These are phyloP conservation scores for Ochropleura leucogaster DNA, from an alignment of 2,888 invertebrate genomes.

Conservation along the genomic window DNA sequence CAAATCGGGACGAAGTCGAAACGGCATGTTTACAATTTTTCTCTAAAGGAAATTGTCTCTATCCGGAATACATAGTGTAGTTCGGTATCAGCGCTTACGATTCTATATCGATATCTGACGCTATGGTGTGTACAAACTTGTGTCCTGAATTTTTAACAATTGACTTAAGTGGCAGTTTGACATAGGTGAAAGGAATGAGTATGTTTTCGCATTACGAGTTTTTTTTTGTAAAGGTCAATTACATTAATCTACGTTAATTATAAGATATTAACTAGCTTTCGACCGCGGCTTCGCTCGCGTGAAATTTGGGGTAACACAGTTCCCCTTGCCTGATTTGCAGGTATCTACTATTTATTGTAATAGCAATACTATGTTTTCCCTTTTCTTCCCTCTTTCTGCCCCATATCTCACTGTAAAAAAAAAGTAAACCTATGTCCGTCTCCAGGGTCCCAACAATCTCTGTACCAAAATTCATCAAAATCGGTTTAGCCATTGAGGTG, in stretches of 20 bases:
- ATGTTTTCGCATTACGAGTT: neutral
- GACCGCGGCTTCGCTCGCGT: too few relatives aligned
- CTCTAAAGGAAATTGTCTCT: conserved; percentile 53
- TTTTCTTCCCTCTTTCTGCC: too few relatives aligned
- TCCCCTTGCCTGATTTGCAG: too few relatives aligned
- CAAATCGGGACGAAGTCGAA: conserved; percentile 55
- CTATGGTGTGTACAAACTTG: conserved; percentile 6
- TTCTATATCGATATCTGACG: conserved; percentile 23
- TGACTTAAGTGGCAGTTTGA: neutral
- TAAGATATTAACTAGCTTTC: too few relatives aligned
- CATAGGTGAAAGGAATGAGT: neutral
- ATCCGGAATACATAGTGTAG: conserved; percentile 49
- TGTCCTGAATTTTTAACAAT: conserved; percentile 18
- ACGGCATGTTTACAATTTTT: conserved; percentile 61
- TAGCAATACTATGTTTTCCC: too few relatives aligned
- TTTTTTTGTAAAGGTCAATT: neutral
- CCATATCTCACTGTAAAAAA: too few relatives aligned
- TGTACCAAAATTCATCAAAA: too few relatives aligned
- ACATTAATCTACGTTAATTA: neutral
- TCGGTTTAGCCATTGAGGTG: too few relatives aligned
- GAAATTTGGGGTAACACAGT: too few relatives aligned
- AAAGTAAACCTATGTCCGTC: too few relatives aligned
- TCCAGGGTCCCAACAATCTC: too few relatives aligned
- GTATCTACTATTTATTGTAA: too few relatives aligned
- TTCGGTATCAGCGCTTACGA: conserved; percentile 38